phyloP scores from a whole-genome alignment of 2,113 vertebrate species.

The Irena cyanogastra region DNA sequence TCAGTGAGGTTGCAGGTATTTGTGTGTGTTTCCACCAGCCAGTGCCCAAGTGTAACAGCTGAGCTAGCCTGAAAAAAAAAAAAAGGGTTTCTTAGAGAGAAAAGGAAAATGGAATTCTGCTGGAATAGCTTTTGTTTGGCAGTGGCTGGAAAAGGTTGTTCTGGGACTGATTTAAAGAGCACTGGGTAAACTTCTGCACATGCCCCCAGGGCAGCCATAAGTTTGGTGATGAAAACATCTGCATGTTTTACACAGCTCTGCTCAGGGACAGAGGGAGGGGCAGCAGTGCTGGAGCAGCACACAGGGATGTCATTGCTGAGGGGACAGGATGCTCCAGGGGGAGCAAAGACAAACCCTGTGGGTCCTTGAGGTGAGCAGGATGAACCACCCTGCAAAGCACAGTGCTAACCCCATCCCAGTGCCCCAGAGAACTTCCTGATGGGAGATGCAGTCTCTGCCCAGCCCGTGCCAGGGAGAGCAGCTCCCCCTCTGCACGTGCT shows the following conservation, averaged over 20 bases:
- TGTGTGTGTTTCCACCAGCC: not conserved
- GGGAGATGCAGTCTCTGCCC: not conserved
- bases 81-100: not conserved
- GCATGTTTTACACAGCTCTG: not conserved
- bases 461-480: not conserved
- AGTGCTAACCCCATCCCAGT: not conserved
- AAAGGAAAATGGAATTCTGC: not conserved
- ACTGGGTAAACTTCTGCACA: not conserved
- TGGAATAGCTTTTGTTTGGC: slow-evolving; percentile 34
- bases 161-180: slow-evolving; percentile 35
- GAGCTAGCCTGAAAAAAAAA: not conserved
- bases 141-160: slow-evolving; percentile 13
- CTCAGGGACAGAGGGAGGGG: not conserved
- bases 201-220: not conserved
- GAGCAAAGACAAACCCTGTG: not conserved
- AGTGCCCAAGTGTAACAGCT: not conserved
- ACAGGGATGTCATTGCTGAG: not conserved
- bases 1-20: not conserved
- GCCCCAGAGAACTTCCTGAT: not conserved
- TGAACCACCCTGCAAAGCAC: not conserved
- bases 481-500: not conserved
- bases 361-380: not conserved
- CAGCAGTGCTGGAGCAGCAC: not conserved
- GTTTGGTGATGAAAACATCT: slow-evolving; percentile 15
- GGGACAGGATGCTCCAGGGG: not conserved